A percentile compares a stretch with the other conserved stretches of the same genome.
Evolutionary conservation across 2,797 vertebrate genomes (phyloP).

Genomic region (Macrochelys suwanniensis): DNA sequence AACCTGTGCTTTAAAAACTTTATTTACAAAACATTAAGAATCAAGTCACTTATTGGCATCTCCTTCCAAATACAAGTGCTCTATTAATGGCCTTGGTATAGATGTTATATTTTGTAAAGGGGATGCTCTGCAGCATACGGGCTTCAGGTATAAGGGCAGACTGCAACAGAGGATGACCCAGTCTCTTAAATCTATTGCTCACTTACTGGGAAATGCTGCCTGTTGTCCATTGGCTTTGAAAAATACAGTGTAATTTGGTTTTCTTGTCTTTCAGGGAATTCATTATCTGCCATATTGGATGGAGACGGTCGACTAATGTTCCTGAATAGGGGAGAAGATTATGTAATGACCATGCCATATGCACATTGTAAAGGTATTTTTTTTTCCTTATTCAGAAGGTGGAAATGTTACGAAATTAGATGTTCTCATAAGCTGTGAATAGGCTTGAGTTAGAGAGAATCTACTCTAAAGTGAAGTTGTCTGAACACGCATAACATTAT

Average conservation of each 20-base stretch:
- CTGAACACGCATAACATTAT: neutral
- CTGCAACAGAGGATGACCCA: neutral
- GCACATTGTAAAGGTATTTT: constrained; percentile 97
- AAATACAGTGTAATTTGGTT: neutral
- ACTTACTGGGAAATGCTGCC: neutral
- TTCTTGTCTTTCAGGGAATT: constrained; percentile 89
- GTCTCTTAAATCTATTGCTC: neutral
- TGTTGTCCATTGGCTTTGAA: neutral
- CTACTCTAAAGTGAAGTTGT: neutral
- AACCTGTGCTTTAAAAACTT: neutral
- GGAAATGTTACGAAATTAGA: neutral
- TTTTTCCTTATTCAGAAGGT: neutral
- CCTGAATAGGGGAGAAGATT: constrained; percentile 96
- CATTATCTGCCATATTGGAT: constrained; percentile 95
- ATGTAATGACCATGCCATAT: constrained; percentile 98
- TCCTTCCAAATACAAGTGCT: neutral
- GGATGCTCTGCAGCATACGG: neutral
- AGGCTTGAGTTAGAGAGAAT: neutral
- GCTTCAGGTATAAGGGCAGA: neutral
- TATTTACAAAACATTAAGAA: neutral
- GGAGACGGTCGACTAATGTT: constrained; percentile 95
- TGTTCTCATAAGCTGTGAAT: neutral
- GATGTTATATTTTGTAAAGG: neutral
- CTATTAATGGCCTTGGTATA: neutral
- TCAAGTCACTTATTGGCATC: neutral